Base-by-base conservation (phyloP, 2,797 vertebrate species). In the Pyrocephalus nanus region DNA sequence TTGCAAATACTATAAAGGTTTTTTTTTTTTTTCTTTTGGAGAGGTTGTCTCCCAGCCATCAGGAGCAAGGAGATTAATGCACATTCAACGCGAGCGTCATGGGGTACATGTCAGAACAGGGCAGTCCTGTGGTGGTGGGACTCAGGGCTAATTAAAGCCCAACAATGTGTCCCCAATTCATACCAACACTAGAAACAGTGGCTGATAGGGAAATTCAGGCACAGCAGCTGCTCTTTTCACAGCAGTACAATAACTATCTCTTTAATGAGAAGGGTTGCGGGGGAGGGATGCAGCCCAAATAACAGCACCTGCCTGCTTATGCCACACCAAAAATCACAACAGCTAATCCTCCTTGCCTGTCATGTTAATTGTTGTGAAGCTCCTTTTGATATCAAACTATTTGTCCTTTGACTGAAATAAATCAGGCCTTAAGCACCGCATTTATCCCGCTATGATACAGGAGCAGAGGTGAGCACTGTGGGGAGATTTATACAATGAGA, bases 181-280 rank as follows among this genome's bases (percentile, higher is more conserved):
- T 91, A 86, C 89, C 70, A 0, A 79, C 83, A 64, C 81, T 92
- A 88, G 95, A 96, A 96, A 93, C 93, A 86, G 93, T 93, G 88
- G 69, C 93, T 97, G 97, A 97, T 95, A 94, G 86, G 96, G 91
- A 96, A 96, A 96, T 93, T 90, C 86, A 85, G 89, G 92, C 93
- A 48, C 51, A 95, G 97, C 96, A 97, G 97, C 97, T 97, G 97
- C 96, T 96, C 95, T 96, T 97, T 97, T 97, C 96, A 97, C 95
- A 93, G 97, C 15, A 18, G 90, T 85, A 97, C 96, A 97, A 97
- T 97, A 96, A 97, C 95, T 95, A 95, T 96, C 94, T 95, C 91
- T 95, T 95, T 96, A 96, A 91, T 88, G 82, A 94, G 86, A 51
- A 92, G 47, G 89, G 91, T 43, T 73, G 93, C 0, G 81, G 87